phyloP scores from a whole-genome alignment of 2,797 vertebrate species.

The Enteromius trimaculatus region DNA sequence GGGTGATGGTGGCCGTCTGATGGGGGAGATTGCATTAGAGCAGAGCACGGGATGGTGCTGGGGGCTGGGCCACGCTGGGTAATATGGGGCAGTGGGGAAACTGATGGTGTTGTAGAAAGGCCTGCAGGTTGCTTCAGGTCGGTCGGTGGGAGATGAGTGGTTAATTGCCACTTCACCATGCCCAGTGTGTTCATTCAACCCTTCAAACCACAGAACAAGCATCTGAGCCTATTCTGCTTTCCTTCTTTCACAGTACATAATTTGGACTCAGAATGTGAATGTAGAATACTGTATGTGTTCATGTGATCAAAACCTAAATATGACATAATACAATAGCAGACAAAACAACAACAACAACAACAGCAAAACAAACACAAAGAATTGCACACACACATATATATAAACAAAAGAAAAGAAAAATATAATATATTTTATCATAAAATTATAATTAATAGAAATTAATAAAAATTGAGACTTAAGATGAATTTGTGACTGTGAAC shows the following conservation, averaged over 20 bases:
- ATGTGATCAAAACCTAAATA: background rate
- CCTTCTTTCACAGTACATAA: background rate
- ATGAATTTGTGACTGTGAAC: background rate
- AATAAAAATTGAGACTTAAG: background rate
- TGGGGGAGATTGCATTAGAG: constrained; percentile 49
- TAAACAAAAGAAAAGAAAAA: too few species aligned
- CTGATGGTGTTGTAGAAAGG: constrained; percentile 52
- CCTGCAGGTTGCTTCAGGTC: constrained; percentile 51
- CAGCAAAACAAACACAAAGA: background rate
- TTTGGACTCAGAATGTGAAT: background rate
- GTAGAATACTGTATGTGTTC: background rate
- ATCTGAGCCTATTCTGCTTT: constrained; percentile 26
- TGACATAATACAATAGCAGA: background rate
- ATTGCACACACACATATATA: too few species aligned
- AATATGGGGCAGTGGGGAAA: constrained; percentile 60
- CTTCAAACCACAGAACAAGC: constrained; percentile 39
- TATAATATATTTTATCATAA: too few species aligned
- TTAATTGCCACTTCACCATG: constrained; percentile 58
- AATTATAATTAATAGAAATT: background rate
- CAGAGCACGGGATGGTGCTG: constrained; percentile 36
- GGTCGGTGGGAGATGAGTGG: constrained; percentile 37
- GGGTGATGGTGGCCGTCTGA: constrained; percentile 45
- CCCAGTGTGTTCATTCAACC: constrained; percentile 55
- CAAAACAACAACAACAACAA: background rate
- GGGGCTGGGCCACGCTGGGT: constrained; percentile 59